Base-by-base conservation (phyloP, 2,797 vertebrate species). In the Betta splendens region DNA sequence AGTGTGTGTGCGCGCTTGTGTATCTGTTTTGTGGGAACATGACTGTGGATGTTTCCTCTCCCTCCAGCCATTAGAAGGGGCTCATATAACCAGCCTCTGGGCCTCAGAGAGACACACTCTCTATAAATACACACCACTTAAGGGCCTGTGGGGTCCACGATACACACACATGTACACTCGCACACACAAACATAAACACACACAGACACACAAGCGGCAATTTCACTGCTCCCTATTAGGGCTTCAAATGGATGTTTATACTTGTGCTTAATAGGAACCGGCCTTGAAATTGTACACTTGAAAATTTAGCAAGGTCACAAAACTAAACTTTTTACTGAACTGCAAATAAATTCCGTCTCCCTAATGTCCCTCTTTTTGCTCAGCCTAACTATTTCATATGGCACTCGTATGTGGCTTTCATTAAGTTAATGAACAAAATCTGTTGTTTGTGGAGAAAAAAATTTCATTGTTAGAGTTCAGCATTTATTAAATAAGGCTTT, bases 101-200 rank as follows among this genome's bases (percentile, higher is more conserved):
- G 82, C 87, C 88, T 89, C 67, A 73, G 86, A 87, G 90, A 90
- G 83, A 91, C 66, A 78, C 78, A 87, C 81, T 75, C 83, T 84
- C 87, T 90, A 89, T 90, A 90, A 89, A 90, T 89, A 90, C 86
- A 88, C 85, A 89, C 85, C 89, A 90, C 89, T 90, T 89, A 89
- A 89, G 89, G 89, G 89, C 86, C 89, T 89, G 79, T 85, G 86
- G 85, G 85, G 83, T 72, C 75, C 71, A 53, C 12, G 42, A 40
- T 40, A 38, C 69, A 64, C 64, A 72, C 80, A 75, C 32, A 64
- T 39, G 74, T 57, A 61, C 45, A 69, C 57, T 66, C 57, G 32
- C 49, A 64, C 33, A 45, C 36, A 16, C 22, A 56, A 21, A 21
- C 42, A 50, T 40, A 49, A 35, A 44, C 49, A 46, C 55, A 61